These are phyloP conservation scores for Meta bourneti DNA, from an alignment of 2,888 invertebrate genomes.

Conservation along the genomic window DNA sequence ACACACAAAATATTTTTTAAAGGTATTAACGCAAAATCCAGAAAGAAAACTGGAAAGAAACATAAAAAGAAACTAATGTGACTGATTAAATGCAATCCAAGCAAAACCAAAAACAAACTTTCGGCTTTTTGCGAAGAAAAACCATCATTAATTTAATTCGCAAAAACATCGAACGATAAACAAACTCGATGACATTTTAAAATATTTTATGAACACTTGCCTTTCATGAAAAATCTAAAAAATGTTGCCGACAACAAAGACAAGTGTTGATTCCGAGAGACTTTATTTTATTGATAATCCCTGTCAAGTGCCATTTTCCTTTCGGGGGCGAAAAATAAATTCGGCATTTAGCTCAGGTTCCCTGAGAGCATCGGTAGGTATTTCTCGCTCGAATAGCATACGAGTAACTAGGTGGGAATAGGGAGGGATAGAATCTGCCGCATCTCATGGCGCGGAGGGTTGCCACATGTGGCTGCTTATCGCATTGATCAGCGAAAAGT, in stretches of 20 bases:
- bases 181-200: background rate
- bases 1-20: no score
- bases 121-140: background rate
- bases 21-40: no score
- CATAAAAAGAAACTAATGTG: no score
- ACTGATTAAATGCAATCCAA: background rate
- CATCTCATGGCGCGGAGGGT: conserved; percentile 21
- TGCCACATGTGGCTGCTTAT: conserved; percentile 35
- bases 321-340: background rate
- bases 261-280: background rate
- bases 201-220: background rate
- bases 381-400: conserved; percentile 74
- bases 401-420: conserved; percentile 73
- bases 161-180: background rate
- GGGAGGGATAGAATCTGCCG: conserved; percentile 61
- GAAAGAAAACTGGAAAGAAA: no score
- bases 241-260: background rate
- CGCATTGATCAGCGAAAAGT: background rate
- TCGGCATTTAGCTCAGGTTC: conserved; percentile 4
- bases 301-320: background rate
- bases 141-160: background rate
- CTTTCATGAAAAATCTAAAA: background rate
- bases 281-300: background rate
- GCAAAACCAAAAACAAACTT: background rate
- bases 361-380: conserved; percentile 49